phyloP scores from a whole-genome alignment of 1,140 invertebrate genomes.

The Venturia canescens region DNA sequence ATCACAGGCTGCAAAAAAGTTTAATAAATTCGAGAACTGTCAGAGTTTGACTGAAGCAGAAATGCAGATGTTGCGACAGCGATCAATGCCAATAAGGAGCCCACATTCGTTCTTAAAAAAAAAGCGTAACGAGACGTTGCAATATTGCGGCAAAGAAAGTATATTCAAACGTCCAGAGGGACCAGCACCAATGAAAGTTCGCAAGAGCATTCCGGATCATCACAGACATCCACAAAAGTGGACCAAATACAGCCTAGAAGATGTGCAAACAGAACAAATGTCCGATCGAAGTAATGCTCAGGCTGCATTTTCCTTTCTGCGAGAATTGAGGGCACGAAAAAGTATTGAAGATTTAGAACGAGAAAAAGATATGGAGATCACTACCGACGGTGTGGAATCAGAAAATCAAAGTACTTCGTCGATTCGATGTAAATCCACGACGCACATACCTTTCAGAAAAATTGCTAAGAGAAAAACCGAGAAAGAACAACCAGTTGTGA shows the following conservation, averaged over 20 bases:
- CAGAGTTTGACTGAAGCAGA: slow-evolving; percentile 49
- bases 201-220: slow-evolving; percentile 81
- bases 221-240: slow-evolving; percentile 87
- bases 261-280: slow-evolving; percentile 84
- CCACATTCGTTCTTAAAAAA: slow-evolving; percentile 30
- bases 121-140: slow-evolving; percentile 73
- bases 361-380: slow-evolving; percentile 33
- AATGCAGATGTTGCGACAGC: slow-evolving; percentile 54
- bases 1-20: slow-evolving; percentile 61
- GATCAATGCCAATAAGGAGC: slow-evolving; percentile 58
- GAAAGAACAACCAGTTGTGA: slow-evolving; percentile 38
- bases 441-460: slow-evolving; percentile 63
- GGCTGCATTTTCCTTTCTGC: slow-evolving; percentile 84
- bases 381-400: slow-evolving; percentile 51
- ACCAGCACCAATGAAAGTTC: slow-evolving; percentile 78
- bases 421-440: slow-evolving; percentile 58
- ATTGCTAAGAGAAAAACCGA: slow-evolving; percentile 32
- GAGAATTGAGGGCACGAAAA: slow-evolving; percentile 80
- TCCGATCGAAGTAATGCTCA: slow-evolving; percentile 85
- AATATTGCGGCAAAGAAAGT: slow-evolving; percentile 84
- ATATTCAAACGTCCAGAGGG: slow-evolving; percentile 85
- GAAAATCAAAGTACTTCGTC: slow-evolving; percentile 59
- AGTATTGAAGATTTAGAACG: slow-evolving; percentile 47
- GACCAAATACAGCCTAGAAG: slow-evolving; percentile 85
- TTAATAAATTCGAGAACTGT: slow-evolving; percentile 62